Base-by-base conservation (phyloP, 2,888 invertebrate species). In the Heliconius cydno region DNA sequence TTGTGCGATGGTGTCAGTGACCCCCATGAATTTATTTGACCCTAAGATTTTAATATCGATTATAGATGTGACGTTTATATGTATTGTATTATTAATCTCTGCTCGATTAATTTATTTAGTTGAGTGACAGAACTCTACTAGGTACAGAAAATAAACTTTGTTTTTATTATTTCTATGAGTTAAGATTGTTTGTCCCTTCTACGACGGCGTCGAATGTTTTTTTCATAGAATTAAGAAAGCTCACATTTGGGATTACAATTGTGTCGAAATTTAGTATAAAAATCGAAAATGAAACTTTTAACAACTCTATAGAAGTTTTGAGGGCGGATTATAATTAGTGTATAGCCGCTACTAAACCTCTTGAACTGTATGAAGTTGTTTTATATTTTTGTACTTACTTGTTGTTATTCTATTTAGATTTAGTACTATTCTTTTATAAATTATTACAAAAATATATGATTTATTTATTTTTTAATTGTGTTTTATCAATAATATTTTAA, bases 11-110 rank as follows among this genome's bases (percentile, higher is more conserved):
- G 83, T 82, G 84, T 83, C 83, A 78, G 67, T 83, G 84, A 84
- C 83, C 84, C 82, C 81, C 80, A 66, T 34, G 80, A 84, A 83
- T 83, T 82, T 82, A 82, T 65, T 72, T 82, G 83, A 84, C 83
- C 82, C 68, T 68, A 65, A 3, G 19, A 28, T 72, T 60, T 30
- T 71, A 57, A 60, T 75, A 77, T 65, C 52, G 57, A 30, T 30
- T 76, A 30, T 57, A 65, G 52, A 28, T 28, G 22, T 38, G 68
- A 4, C 46, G 25, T 70, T 15, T 7, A 25, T 41, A 28, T 66
- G 66, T 66, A 65, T 12, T 38, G 38, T 38, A 38, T 38, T 38
- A 38, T 38, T 38, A 38, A 38, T 34, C 0, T 34, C 34, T 38
- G 10, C 38, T 38, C 38, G 38, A 38, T 38, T 38, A 0, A 34